phyloP scores from a whole-genome alignment of 2,888 invertebrate genomes.

The Nezara viridula region DNA sequence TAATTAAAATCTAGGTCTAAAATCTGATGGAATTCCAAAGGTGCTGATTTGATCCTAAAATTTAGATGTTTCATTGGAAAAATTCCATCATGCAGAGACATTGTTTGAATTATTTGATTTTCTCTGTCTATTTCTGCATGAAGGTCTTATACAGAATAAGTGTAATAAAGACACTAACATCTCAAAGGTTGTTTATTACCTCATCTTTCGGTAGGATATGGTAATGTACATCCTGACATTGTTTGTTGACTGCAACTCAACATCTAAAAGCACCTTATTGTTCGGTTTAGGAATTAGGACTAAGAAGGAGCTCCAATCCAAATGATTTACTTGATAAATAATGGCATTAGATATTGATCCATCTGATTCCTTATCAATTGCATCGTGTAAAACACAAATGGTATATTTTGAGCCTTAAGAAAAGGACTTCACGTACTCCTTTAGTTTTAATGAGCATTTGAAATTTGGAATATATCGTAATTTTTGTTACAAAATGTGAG shows the following conservation, averaged over 20 bases:
- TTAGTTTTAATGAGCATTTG: background rate
- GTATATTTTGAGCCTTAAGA: background rate
- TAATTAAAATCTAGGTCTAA: too few relatives aligned
- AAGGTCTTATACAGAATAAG: conserved; percentile 47
- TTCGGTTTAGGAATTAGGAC: background rate
- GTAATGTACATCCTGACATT: background rate
- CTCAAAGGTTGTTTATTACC: background rate
- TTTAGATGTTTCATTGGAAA: too few relatives aligned
- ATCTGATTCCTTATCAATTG: background rate
- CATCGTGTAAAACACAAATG: background rate
- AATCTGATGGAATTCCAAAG: too few relatives aligned
- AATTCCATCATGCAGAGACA: conserved; percentile 52
- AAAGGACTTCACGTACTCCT: background rate
- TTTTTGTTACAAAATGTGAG: too few relatives aligned
- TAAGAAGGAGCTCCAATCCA: background rate
- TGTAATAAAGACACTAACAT: background rate
- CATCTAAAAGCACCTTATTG: background rate
- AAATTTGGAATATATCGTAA: too few relatives aligned
- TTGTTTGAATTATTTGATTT: conserved; percentile 64
- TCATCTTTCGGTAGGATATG: background rate
- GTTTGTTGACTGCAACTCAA: background rate
- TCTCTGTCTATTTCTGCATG: conserved; percentile 65
- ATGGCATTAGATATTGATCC: background rate
- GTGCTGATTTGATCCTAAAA: too few relatives aligned
- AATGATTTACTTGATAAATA: background rate